Evolutionary conservation across 2,888 invertebrate genomes (phyloP), one percentile per base, ranked within the genome.

Genomic region (Drosophila formosana): DNA sequence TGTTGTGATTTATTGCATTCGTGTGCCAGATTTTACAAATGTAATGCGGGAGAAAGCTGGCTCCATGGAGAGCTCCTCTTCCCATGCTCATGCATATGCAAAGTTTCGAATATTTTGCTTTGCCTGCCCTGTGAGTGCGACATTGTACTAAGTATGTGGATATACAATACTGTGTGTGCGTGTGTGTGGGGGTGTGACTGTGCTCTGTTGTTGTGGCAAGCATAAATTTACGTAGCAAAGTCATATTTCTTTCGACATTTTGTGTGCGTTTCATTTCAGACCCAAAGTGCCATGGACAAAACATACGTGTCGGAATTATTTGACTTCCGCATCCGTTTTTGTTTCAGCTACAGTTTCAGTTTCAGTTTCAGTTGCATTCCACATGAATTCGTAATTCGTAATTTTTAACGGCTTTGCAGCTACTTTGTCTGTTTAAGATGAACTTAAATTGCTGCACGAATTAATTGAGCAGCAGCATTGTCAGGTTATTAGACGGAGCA

Each of bases 21-120:
- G 87, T 90, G 88, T 91, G 90, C 91, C 90, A 91, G 90, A 90
- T 90, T 90, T 90, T 86, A 89, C 89, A 88, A 88, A 89, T 85
- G 88, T 84, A 81, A 89, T 87, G 82, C 80, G 80, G 7, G 6
- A 30, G 30, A 30, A 7, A 30, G 30, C 30, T 28, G 3, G 30
- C 82, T 78, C 82, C 18, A 18, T 18, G 18, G 18, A 18, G 18
- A 18, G 18, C 18, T 18, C 18, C 18, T 70, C 79, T 69, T 34
- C 11, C 4, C 11, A 18, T 30, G 28, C 57, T 89, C 75, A 89
- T 89, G 74, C 89, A 86, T 88, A 88, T 88, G 87, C 78, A 83
- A 88, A 88, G 87, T 83, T 86, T 86, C 89, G 77, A 88, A 86
- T 88, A 88, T 83, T 86, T 88, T 74, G 67, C 83, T 75, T 66